Evolutionary conservation across 2,113 vertebrate genomes (phyloP).

Genomic region (Ptilonorhynchus violaceus): DNA sequence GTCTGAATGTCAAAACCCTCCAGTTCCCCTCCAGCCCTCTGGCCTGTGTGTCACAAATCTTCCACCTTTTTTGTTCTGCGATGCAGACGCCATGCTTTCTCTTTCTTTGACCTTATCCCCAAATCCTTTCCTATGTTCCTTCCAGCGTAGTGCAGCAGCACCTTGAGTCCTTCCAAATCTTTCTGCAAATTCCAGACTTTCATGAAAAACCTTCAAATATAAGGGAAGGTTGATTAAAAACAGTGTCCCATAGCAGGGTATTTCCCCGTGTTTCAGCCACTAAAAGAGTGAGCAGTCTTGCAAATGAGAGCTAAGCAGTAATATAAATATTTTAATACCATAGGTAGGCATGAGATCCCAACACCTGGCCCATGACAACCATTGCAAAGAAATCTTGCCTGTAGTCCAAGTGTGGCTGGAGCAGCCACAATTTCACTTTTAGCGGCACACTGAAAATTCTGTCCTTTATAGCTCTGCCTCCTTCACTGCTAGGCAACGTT

Average conservation of each 20-base stretch:
- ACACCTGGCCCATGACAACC: not conserved
- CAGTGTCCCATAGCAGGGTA: not conserved
- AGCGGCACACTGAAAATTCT: not conserved
- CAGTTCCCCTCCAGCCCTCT: not conserved
- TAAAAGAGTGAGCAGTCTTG: not conserved
- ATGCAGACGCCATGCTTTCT: not conserved
- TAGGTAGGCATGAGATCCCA: not conserved
- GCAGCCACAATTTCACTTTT: not conserved
- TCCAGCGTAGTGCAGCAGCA: not conserved
- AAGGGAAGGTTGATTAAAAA: not conserved
- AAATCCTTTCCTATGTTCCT: not conserved
- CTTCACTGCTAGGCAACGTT: constrained; percentile 48
- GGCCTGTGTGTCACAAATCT: not conserved
- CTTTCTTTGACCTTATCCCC: not conserved
- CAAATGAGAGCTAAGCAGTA: not conserved
- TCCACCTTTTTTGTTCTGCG: not conserved
- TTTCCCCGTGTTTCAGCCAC: not conserved
- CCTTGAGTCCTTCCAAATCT: not conserved
- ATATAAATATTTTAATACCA: not conserved
- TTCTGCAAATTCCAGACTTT: not conserved
- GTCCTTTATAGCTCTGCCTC: not conserved
- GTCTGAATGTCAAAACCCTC: not conserved
- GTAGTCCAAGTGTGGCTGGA: not conserved
- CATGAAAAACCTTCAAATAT: not conserved
- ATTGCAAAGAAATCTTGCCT: not conserved